Conservation (phyloP, 2,113 vertebrate species). For the Furnarius figulus region DNA sequence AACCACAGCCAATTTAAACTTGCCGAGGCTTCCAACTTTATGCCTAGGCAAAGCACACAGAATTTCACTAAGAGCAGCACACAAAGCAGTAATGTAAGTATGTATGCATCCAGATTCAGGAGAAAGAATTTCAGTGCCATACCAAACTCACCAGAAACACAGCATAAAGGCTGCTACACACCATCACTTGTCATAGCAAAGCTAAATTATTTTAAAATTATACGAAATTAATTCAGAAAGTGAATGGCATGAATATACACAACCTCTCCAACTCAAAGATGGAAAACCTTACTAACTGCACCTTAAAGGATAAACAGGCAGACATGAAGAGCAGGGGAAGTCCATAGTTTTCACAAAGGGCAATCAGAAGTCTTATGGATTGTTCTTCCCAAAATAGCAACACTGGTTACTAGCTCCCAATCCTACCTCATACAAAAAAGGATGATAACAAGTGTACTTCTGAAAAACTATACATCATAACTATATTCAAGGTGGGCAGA, state of each 20-base stretch:
- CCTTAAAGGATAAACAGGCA: not conserved
- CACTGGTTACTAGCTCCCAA: not conserved
- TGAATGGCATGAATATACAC: not conserved
- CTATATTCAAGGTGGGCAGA: not conserved
- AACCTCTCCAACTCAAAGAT: not conserved
- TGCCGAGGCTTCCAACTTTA: not conserved
- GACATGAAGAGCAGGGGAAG: not conserved
- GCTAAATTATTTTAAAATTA: not conserved
- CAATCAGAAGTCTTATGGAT: not conserved
- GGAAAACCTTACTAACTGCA: not conserved
- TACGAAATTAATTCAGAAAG: not conserved
- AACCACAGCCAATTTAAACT: not conserved
- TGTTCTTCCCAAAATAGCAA: not conserved
- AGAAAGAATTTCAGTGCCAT: not conserved
- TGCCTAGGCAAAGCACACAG: not conserved
- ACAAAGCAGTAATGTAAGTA: not conserved
- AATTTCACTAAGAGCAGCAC: not conserved
- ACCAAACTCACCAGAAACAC: not conserved
- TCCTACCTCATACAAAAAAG: not conserved
- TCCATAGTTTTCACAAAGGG: not conserved
- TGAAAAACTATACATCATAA: not conserved
- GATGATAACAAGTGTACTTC: accelerated
- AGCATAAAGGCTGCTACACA: not conserved
- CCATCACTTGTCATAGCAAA: not conserved
- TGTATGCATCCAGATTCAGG: too few species aligned